Base-by-base conservation (phyloP, 2,797 vertebrate species). In the Catostomus latipinnis region DNA sequence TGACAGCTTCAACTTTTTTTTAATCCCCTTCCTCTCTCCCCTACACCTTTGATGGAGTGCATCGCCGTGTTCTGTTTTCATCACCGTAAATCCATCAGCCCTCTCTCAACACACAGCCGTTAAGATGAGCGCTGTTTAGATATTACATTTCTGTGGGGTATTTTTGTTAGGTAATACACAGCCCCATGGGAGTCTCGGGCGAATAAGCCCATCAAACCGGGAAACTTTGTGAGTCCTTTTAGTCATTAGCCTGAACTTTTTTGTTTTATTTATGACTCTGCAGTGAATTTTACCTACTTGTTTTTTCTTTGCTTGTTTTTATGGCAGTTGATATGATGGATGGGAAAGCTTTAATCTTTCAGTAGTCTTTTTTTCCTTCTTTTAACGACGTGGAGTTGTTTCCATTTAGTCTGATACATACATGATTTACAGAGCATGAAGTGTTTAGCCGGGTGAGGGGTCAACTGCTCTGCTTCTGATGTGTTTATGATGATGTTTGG, bases 191-290 rank as follows among this genome's bases (percentile, higher is more conserved):
- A 72, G 65, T 49, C 53, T 73, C 53, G 7, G 63, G 54, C 46
- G 13, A 69, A 69, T 62, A 67, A 73, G 62, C 61, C 54, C 18
- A 43, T 80, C 77, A 66, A 50, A 61, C 34, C 52, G 5, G 50
- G 58, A 63, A 78, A 68, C 54, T 65, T 53, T 3, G 34, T 34
- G 82, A 85, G 90, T 86, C 85, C 86, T 90, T 86, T 86, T 88
- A 89, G 87, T 87, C 91, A 90, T 93, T 92, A 92, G 85, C 77
- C 73, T 84, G 82, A 88, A 90, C 91, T 89, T 83, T 92, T 83
- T 67, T 34, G 1, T 88, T 89, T 92, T 93, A 93, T 93, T 93
- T 92, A 93, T 89, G 89, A 88, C 89, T 67, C 74, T 83, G 77
- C 82, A 60, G 84, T 80, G 84, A 90, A 92, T 93, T 90, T 91